Evolutionary conservation across 1,140 invertebrate genomes (phyloP).

Genomic region (Drosophila kanapiae): DNA sequence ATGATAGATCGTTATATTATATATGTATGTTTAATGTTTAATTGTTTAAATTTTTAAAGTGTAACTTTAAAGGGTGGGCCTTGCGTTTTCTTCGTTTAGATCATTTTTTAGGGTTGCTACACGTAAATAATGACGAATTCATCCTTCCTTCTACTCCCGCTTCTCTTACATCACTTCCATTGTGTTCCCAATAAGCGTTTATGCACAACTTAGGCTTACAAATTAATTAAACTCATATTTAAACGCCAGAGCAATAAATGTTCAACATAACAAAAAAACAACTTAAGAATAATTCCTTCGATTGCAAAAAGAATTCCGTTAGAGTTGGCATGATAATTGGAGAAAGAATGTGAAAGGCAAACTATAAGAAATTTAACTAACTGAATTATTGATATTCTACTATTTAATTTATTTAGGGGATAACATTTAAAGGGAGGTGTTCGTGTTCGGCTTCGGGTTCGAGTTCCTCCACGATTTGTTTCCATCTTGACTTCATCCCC

Average conservation of each 20-base stretch:
- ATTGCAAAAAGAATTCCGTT: conserved; percentile 9
- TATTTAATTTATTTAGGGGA: conserved; percentile 58
- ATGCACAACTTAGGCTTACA: conserved; percentile 48
- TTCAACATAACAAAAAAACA: conserved; percentile 69
- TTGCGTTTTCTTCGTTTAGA: conserved; percentile 38
- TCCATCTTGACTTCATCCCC: conserved; percentile 8
- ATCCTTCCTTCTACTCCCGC: not conserved
- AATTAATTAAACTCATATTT: conserved; percentile 60
- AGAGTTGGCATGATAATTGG: conserved; percentile 2
- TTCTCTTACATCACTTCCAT: not conserved
- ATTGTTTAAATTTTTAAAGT: conserved; percentile 43
- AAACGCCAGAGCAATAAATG: conserved; percentile 50
- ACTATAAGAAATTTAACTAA: conserved; percentile 49
- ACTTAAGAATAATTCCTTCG: conserved; percentile 52
- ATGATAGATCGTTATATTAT: conserved; percentile 54
- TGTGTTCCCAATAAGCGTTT: conserved; percentile 53
- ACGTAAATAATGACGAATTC: conserved; percentile 28
- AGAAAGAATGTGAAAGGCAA: conserved; percentile 5
- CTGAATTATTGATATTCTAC: conserved; percentile 18
- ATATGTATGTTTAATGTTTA: conserved; percentile 40
- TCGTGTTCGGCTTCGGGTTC: not conserved
- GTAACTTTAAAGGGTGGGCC: conserved; percentile 74
- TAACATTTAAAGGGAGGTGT: conserved; percentile 42
- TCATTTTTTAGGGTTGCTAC: conserved; percentile 40
- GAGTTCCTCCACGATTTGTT: conserved; percentile 3